phyloP scores from a whole-genome alignment of 2,113 vertebrate species.

The Neolamprologus brichardi region DNA sequence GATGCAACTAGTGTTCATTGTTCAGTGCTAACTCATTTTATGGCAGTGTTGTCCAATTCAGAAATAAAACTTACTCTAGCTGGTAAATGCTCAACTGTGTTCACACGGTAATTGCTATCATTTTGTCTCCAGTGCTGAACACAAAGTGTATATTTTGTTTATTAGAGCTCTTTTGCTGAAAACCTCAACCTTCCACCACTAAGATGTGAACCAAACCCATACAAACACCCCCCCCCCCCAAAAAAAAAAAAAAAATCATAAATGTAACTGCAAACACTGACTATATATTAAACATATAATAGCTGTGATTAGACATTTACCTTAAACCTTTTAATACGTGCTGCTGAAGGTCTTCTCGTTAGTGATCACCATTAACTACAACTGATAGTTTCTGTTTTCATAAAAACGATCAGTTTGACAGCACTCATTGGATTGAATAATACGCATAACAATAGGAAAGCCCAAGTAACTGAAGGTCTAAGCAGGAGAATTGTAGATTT shows the following conservation, averaged over 20 bases:
- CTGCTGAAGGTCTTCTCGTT: background rate
- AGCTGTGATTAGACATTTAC: background rate
- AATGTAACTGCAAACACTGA: background rate
- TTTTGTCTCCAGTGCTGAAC: background rate
- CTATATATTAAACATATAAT: background rate
- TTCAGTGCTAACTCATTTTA: background rate
- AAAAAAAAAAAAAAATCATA: background rate
- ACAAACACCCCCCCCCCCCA: fast-evolving
- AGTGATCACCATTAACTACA: background rate
- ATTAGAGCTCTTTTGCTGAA: background rate
- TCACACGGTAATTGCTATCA: background rate
- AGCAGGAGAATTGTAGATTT: background rate
- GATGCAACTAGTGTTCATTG: background rate
- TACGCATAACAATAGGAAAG: background rate
- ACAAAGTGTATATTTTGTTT: background rate
- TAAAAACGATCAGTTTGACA: background rate
- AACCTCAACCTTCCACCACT: background rate
- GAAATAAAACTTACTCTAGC: background rate
- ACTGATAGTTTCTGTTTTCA: background rate
- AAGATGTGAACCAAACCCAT: background rate
- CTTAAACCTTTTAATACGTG: background rate
- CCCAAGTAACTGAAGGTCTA: background rate
- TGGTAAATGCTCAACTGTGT: background rate
- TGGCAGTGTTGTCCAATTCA: background rate
- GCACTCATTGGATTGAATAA: background rate